Percentiles rank a stretch among this genome's conserved stretches.
phyloP scores from a whole-genome alignment of 2,113 vertebrate species.

The Hippocampus barbouri region DNA sequence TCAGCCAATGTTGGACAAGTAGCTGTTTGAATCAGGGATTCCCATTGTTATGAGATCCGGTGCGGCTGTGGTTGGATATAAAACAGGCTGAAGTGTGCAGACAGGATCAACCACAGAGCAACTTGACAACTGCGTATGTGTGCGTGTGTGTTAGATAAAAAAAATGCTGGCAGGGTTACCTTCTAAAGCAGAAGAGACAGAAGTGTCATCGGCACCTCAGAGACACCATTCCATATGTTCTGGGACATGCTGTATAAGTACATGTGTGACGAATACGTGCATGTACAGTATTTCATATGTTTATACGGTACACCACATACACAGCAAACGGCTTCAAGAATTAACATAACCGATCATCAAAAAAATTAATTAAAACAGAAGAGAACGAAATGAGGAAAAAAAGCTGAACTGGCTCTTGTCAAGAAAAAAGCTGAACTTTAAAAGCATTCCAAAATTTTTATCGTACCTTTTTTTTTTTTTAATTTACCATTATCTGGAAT shows the following conservation, averaged over 20 bases:
- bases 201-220: conserved; percentile 51
- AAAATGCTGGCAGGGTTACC: conserved; percentile 45
- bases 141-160: conserved; percentile 35
- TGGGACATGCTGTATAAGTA: conserved; percentile 14
- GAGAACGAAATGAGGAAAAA: not conserved
- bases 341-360: too few species aligned
- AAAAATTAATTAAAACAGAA: too few species aligned
- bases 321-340: too few species aligned
- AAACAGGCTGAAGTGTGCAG: conserved; percentile 33
- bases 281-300: not conserved
- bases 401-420: too few species aligned
- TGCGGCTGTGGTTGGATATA: conserved; percentile 17
- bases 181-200: conserved; percentile 45
- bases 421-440: too few species aligned
- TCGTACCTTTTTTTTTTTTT: too few species aligned
- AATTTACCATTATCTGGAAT: too few species aligned
- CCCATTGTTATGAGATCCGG: conserved; percentile 53
- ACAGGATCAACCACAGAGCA: conserved; percentile 20
- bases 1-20: conserved; percentile 27
- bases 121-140: conserved; percentile 45
- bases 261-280: conserved; percentile 8
- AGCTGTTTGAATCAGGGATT: conserved; percentile 43
- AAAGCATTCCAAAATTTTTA: too few species aligned
- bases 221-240: conserved; percentile 52
- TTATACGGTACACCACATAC: not conserved